Base-by-base conservation (phyloP, 1,140 invertebrate species). In the Mamestra configurata region DNA sequence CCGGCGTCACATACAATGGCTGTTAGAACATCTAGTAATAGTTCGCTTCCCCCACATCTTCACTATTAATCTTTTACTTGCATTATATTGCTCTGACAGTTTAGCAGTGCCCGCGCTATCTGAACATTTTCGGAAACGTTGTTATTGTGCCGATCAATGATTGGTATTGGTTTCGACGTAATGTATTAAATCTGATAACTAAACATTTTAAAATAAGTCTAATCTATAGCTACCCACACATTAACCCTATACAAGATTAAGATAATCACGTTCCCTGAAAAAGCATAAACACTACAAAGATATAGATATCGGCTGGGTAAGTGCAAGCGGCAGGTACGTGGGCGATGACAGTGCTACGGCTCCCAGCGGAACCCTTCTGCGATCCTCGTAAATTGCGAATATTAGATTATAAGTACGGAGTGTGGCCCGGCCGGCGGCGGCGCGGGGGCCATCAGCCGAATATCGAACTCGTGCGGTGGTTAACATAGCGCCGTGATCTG, bases 321-420 rank as follows among this genome's bases (percentile, higher is more conserved):
- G 86, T 91, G 90, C 89, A 89, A 71, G 84, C 84, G 85, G 90
- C 86, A 91, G 89, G 91, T 90, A 91, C 82, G 81, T 68, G 49
- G 82, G 86, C 86, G 93, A 92, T 93, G 92, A 94, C 92, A 94
- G 90, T 87, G 84, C 81, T 90, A 93, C 83, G 84, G 88, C 86
- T 91, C 92, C 93, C 91, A 53, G 72, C 72, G 90, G 92, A 83
- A 83, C 87, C 81, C 86, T 89, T 85, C 82, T 85, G 90, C 91
- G 93, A 94, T 93, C 91, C 92, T 89, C 91, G 92, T 93, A 93
- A 93, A 94, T 94, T 94, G 92, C 90, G 91, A 94, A 94, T 94
- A 94, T 94, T 94, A 94, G 92, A 93, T 94, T 93, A 94, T 94
- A 94, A 94, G 91, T 93, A 90, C 90, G 89, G 89, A 89, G 84